Base-by-base conservation (phyloP, 35 echinoderm and acorn worm species). In the Eucidaris tribuloides region DNA sequence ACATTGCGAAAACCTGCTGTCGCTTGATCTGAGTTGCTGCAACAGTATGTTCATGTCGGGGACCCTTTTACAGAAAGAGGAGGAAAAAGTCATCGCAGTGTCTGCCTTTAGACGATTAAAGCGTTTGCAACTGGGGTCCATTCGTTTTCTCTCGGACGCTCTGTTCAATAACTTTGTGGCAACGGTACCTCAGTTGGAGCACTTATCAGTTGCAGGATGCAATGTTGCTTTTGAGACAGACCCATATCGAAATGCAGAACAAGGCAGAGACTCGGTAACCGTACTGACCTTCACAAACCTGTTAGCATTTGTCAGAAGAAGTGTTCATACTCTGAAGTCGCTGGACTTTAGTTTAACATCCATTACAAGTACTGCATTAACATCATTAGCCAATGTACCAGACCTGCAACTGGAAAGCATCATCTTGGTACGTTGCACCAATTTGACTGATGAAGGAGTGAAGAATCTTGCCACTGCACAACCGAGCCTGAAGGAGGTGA, bases 11-110 rank as follows among this genome's bases (percentile, higher is more conserved):
- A 87, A 91, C 52, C 54, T 96, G 7, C 23, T 39, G 19, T 71
- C 65, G 18, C 60, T 96, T 1, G 93, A 96, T 55, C 46, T 96
- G 11, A 92, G 93, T 44, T 91, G 89, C 60, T 96, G 93, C 64
- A 96, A 96, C 60, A 55, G 78, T 78, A 80, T 96, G 41, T 96
- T 96, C 85, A 96, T 96, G 93, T 96, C 93, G 13, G 93, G 93
- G 6, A 88, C 72, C 37, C 84, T 79, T 30, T 61, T 72, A 70
- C 70, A 82, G 33, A 87, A 91, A 56, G 18, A 46, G 27, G 32
- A 80, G 42, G 79, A 86, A 25, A 35, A 58, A 40, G 45, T 84
- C 20, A 64, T 28, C 7, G 81, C 84, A 5, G 33, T 41, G 2
- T 41, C 42, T 22, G 79, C 78, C 28, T 81, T 96, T 11, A 42